These are phyloP conservation scores for Halcyon senegalensis DNA, from an alignment of 2,113 vertebrate genomes.

Conservation along the genomic window DNA sequence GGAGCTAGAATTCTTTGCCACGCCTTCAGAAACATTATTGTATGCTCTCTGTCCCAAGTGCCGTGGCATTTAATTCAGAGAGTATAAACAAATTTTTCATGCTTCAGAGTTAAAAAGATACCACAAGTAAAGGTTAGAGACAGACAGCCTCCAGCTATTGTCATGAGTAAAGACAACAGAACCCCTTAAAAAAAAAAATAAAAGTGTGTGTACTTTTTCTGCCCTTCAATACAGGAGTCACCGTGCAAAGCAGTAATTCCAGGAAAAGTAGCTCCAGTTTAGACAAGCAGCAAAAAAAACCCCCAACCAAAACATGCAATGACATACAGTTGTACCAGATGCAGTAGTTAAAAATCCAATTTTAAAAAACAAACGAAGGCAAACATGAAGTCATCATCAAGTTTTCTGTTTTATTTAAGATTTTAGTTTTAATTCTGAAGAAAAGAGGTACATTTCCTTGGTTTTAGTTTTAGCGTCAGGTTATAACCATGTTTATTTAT, in stretches of 20 bases:
- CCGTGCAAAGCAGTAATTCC: background rate
- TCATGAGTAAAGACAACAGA: background rate
- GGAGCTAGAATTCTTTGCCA: background rate
- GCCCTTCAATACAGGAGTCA: background rate
- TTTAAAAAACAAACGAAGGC: slow-evolving; percentile 55
- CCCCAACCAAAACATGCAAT: background rate
- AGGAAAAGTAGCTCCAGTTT: background rate
- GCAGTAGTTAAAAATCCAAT: background rate
- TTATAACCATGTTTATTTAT: slow-evolving; percentile 87
- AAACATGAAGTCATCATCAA: slow-evolving; percentile 78
- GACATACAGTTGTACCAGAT: background rate
- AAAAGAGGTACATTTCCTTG: slow-evolving; percentile 93
- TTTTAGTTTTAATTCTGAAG: slow-evolving; percentile 99
- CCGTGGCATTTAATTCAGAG: background rate
- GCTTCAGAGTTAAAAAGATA: background rate
- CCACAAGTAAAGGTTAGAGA: background rate
- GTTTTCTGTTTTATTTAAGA: slow-evolving; percentile 99
- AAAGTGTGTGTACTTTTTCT: background rate
- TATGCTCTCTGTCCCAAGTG: background rate
- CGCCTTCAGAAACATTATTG: background rate
- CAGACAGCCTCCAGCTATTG: background rate
- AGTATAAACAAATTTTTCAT: background rate
- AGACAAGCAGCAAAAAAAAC: background rate
- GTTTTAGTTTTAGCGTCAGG: slow-evolving; percentile 87
- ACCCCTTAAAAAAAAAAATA: background rate